Evolutionary conservation across 2,888 invertebrate genomes (phyloP).

Genomic region (Tigriopus californicus): DNA sequence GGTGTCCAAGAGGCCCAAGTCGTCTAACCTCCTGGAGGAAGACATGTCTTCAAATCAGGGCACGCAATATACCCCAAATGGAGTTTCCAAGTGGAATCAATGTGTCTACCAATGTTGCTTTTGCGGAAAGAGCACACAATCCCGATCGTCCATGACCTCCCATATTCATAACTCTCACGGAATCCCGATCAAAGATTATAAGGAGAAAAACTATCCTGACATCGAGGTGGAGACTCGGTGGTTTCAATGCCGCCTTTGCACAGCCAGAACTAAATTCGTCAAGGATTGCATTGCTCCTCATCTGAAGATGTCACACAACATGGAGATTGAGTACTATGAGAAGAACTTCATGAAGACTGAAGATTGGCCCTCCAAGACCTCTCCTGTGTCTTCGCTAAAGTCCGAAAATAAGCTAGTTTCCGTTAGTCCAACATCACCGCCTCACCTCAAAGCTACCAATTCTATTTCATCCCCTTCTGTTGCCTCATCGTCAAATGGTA

Average conservation of each 20-base stretch:
- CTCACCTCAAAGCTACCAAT: background rate
- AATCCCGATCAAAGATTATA: conserved; percentile 12
- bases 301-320: conserved; percentile 12
- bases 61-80: background rate
- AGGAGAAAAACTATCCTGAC: conserved; percentile 11
- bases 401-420: background rate
- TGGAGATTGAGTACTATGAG: conserved; percentile 9
- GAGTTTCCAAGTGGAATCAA: conserved; percentile 9
- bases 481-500: background rate
- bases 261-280: conserved; percentile 9
- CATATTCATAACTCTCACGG: conserved; percentile 11
- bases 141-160: conserved; percentile 7
- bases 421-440: background rate
- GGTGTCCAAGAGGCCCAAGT: too few species aligned
- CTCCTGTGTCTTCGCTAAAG: background rate
- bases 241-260: conserved; percentile 10
- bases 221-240: conserved; percentile 9
- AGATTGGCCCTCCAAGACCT: conserved; percentile 4
- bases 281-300: conserved; percentile 12
- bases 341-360: conserved; percentile 4
- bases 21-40: too few species aligned
- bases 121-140: conserved; percentile 4
- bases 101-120: conserved; percentile 10
- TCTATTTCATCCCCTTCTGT: too few species aligned
- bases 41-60: background rate